phyloP scores from a whole-genome alignment of 2,888 invertebrate genomes.

The Ditula angustiorana region DNA sequence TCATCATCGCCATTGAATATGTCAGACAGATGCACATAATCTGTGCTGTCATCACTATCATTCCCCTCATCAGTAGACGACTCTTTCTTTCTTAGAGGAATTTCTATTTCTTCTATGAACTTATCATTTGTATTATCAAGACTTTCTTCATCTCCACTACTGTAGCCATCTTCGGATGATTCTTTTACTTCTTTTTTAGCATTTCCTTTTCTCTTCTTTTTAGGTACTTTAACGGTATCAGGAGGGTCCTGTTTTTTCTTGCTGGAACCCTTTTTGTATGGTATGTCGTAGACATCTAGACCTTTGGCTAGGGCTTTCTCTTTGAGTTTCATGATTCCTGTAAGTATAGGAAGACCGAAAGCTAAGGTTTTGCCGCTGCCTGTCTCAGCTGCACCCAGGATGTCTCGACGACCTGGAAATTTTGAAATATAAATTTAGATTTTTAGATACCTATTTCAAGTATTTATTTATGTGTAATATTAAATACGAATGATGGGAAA shows the following conservation, averaged over 20 bases:
- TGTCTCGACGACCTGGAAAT: slow-evolving; percentile 90
- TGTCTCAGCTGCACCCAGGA: slow-evolving; percentile 99
- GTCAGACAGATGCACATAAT: slow-evolving; percentile 72
- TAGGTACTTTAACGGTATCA: slow-evolving; percentile 44
- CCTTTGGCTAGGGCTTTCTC: slow-evolving; percentile 70
- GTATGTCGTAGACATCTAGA: slow-evolving; percentile 72
- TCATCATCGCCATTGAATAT: slow-evolving; percentile 65
- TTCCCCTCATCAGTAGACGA: slow-evolving; percentile 66
- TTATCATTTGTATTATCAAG: slow-evolving; percentile 51
- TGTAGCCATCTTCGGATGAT: slow-evolving; percentile 74
- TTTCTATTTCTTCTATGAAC: slow-evolving; percentile 70
- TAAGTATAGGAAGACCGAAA: slow-evolving; percentile 97
- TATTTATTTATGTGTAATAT: no score
- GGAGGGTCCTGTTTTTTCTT: slow-evolving; percentile 56
- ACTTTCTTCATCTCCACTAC: slow-evolving; percentile 59
- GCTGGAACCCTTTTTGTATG: slow-evolving; percentile 66
- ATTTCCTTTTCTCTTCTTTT: slow-evolving; percentile 50
- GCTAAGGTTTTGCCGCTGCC: slow-evolving; percentile 99
- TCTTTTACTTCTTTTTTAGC: slow-evolving; percentile 55
- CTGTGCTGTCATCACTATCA: slow-evolving; percentile 70
- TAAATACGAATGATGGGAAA: no score
- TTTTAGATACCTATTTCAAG: no score
- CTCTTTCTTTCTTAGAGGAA: slow-evolving; percentile 65
- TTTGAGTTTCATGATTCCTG: slow-evolving; percentile 92
- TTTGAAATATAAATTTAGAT: slow-evolving; percentile 23